A percentile compares a stretch with the other conserved stretches of the same genome.
Evolutionary conservation across 2,113 vertebrate genomes (phyloP).

Genomic region (Nerophis lumbriciformis): DNA sequence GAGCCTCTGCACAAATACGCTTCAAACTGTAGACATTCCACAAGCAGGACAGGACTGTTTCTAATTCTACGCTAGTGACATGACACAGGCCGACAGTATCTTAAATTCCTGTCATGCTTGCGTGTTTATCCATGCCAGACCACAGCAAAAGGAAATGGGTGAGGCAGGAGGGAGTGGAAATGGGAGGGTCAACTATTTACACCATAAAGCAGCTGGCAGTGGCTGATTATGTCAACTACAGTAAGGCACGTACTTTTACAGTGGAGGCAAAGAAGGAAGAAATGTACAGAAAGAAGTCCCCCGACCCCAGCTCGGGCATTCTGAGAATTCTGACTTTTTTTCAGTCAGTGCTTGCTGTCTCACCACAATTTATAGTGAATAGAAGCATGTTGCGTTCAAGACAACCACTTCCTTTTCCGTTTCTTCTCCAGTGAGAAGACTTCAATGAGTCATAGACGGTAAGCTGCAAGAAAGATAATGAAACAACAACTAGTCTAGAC

Average conservation of each 20-base stretch:
- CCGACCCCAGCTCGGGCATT: slow-evolving; percentile 19
- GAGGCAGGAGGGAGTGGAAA: slow-evolving; percentile 16
- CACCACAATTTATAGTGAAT: slow-evolving; percentile 50
- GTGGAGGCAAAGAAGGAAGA: slow-evolving; percentile 16
- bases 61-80: slow-evolving; percentile 30
- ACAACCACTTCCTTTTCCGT: slow-evolving; percentile 52
- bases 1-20: slow-evolving; percentile 22
- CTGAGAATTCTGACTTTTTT: slow-evolving; percentile 32
- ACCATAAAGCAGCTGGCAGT: slow-evolving; percentile 28
- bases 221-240: slow-evolving; percentile 21
- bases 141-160: slow-evolving; percentile 22
- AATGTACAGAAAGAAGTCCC: slow-evolving; percentile 12
- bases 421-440: slow-evolving; percentile 34
- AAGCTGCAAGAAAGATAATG: slow-evolving; percentile 14
- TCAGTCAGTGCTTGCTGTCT: slow-evolving; percentile 13
- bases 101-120: slow-evolving; percentile 32
- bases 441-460: slow-evolving; percentile 3
- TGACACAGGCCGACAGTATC: slow-evolving; percentile 10
- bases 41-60: slow-evolving; percentile 39
- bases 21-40: slow-evolving; percentile 42
- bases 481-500: not conserved
- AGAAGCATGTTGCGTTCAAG: slow-evolving; percentile 26
- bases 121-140: slow-evolving; percentile 15
- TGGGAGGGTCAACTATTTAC: slow-evolving; percentile 22
- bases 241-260: not conserved